These are phyloP conservation scores for Oophaga pumilio DNA, from an alignment of 2,113 vertebrate genomes.

Conservation along the genomic window DNA sequence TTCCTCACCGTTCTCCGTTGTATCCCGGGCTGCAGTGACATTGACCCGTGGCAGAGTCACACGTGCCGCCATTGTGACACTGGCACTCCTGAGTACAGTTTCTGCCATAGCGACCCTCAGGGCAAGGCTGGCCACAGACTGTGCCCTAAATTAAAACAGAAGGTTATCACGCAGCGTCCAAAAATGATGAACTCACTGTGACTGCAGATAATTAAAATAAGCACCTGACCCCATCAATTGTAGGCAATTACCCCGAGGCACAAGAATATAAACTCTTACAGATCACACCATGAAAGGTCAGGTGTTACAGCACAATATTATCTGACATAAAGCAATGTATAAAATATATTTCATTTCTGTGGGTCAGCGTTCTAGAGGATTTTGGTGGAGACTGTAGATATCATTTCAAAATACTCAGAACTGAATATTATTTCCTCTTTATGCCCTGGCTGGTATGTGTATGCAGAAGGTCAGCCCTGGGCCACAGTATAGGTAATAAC, in stretches of 20 bases:
- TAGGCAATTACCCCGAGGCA: background rate
- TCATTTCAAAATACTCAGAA: background rate
- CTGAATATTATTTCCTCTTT: background rate
- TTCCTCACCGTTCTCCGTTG: slow-evolving; percentile 86
- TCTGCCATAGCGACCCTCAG: slow-evolving; percentile 85
- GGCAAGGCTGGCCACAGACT: slow-evolving; percentile 96
- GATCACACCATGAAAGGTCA: background rate
- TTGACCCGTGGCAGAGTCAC: slow-evolving; percentile 78
- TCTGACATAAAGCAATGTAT: background rate
- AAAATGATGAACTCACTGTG: slow-evolving; percentile 21
- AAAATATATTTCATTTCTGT: background rate
- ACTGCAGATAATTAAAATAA: slow-evolving; percentile 45
- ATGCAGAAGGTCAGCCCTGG: too few species aligned
- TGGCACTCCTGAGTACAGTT: slow-evolving; percentile 96
- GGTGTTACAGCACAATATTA: background rate
- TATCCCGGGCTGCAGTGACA: slow-evolving; percentile 90
- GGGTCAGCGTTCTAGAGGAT: background rate
- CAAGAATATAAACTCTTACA: background rate
- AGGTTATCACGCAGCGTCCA: slow-evolving; percentile 57
- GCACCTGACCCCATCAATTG: slow-evolving; percentile 35
- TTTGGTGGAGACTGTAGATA: background rate
- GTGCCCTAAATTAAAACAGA: slow-evolving; percentile 79
- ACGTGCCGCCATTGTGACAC: slow-evolving; percentile 91
- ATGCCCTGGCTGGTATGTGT: background rate
- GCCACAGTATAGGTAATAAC: too few species aligned